phyloP scores from a whole-genome alignment of 2,113 vertebrate species.

The Laticauda laticaudata region DNA sequence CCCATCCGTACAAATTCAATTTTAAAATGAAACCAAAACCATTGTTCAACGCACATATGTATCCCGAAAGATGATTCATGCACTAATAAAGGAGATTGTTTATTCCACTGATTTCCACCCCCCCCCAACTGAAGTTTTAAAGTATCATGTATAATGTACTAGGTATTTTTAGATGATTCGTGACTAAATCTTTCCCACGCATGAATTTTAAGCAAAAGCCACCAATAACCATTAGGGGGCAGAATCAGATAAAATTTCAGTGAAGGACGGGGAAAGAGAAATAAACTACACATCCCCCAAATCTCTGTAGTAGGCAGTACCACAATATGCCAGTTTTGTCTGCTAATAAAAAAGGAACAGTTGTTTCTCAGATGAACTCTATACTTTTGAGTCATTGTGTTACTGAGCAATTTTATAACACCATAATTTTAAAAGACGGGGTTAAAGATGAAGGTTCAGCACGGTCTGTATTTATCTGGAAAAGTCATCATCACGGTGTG shows the following conservation, averaged over 20 bases:
- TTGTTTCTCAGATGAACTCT: not conserved
- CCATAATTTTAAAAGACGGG: not conserved
- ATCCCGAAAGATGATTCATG: not conserved
- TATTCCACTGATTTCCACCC: not conserved
- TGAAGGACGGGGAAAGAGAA: not conserved
- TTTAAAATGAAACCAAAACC: not conserved
- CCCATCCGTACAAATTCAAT: not conserved
- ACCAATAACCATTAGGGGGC: slow-evolving; percentile 69
- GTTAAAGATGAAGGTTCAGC: not conserved
- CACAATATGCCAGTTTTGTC: not conserved
- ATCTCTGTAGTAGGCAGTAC: slow-evolving; percentile 25
- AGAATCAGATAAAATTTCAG: slow-evolving; percentile 67
- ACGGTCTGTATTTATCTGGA: not conserved
- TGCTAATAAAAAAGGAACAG: not conserved
- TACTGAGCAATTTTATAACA: not conserved
- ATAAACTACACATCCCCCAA: not conserved
- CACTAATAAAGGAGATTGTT: not conserved
- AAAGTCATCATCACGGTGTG: not conserved
- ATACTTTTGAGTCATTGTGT: slow-evolving; percentile 4
- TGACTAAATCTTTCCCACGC: not conserved
- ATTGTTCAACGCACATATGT: not conserved
- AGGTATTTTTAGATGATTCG: not conserved
- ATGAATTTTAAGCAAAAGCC: rapidly evolving
- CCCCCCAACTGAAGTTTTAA: not conserved
- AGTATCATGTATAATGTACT: not conserved